These are phyloP conservation scores for Coreius guichenoti DNA, from an alignment of 2,797 vertebrate genomes.

Conservation along the genomic window DNA sequence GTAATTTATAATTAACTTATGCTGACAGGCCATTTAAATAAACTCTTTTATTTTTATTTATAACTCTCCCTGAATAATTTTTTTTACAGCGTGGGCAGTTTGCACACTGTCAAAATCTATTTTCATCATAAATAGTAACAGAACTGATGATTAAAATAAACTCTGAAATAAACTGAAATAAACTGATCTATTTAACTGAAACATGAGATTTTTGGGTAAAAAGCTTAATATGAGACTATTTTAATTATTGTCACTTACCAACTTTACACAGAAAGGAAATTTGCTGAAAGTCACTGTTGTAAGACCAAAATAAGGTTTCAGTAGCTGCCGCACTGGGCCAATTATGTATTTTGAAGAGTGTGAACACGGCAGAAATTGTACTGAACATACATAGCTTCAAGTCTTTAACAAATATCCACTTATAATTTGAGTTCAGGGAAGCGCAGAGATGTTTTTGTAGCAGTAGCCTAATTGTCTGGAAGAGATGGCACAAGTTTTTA, in stretches of 20 bases:
- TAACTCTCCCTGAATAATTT: background rate
- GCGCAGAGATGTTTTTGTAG: constrained; percentile 57
- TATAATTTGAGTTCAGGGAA: constrained; percentile 55
- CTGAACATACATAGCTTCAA: constrained; percentile 51
- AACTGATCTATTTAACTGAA: constrained; percentile 11
- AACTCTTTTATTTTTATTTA: background rate
- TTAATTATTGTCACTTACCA: constrained; percentile 10
- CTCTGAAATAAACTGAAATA: background rate
- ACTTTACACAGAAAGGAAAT: constrained; percentile 20
- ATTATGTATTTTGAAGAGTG: constrained; percentile 56
- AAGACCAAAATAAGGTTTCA: constrained; percentile 26
- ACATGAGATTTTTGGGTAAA: background rate
- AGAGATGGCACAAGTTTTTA: constrained; percentile 62
- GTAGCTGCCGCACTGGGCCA: constrained; percentile 45
- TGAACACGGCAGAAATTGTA: constrained; percentile 46
- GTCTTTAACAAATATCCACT: constrained; percentile 55
- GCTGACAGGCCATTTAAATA: background rate
- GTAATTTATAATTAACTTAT: background rate
- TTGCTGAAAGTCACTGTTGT: constrained; percentile 14
- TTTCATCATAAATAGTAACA: background rate
- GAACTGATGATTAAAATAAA: background rate
- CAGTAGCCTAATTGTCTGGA: constrained; percentile 65
- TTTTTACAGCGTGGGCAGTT: background rate
- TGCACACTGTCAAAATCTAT: background rate
- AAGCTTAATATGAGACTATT: background rate